Conservation (phyloP, 2,888 invertebrate species). For the Limenitis camilla region DNA sequence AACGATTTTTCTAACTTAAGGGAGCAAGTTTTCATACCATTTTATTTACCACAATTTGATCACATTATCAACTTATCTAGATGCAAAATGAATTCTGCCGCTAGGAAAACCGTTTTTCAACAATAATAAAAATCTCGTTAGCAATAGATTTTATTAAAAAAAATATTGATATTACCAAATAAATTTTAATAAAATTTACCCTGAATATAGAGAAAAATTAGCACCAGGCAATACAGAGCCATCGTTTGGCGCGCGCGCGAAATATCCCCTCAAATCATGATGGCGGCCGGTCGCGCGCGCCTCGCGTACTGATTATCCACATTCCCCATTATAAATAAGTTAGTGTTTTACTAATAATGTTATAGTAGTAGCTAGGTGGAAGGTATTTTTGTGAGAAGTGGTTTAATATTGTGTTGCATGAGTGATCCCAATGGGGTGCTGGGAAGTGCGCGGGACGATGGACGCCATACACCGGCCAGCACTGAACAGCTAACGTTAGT, state of each 20-base stretch:
- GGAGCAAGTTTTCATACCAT: too few species aligned
- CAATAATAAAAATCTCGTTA: too few species aligned
- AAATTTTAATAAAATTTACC: too few species aligned
- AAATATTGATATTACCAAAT: too few species aligned
- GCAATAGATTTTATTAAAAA: too few species aligned
- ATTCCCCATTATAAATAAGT: slow-evolving; percentile 25
- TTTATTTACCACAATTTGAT: too few species aligned
- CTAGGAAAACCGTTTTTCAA: too few species aligned
- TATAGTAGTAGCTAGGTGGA: slow-evolving; percentile 48
- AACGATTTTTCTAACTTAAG: too few species aligned
- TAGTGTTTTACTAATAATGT: slow-evolving; percentile 47
- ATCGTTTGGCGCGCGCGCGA: slow-evolving; percentile 68
- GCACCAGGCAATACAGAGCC: slow-evolving; percentile 26
- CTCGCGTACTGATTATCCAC: slow-evolving; percentile 42
- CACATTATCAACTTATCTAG: too few species aligned
- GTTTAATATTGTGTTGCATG: slow-evolving; percentile 60
- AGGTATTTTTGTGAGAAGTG: slow-evolving; percentile 51
- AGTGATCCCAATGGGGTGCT: slow-evolving; percentile 60
- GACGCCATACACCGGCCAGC: slow-evolving; percentile 67
- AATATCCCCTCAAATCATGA: slow-evolving; percentile 56
- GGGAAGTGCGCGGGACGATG: slow-evolving; percentile 52
- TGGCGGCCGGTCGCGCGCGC: slow-evolving; percentile 63
- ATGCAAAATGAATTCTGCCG: too few species aligned
- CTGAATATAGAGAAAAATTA: background rate
- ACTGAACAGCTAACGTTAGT: slow-evolving; percentile 70